phyloP scores from a whole-genome alignment of 2,888 invertebrate genomes.

The Drosophila affinis region DNA sequence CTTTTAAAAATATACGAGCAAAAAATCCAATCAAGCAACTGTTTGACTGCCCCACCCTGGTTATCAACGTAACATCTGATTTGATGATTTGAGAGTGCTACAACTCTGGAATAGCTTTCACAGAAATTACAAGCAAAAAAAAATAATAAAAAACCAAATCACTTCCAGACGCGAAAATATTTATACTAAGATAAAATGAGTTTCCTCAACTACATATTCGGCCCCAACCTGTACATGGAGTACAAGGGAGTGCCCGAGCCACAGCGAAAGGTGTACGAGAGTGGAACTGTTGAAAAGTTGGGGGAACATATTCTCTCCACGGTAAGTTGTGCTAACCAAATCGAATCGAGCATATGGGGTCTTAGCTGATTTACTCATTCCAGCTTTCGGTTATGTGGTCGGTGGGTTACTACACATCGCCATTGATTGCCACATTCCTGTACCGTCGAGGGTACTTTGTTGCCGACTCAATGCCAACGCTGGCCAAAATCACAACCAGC shows the following conservation, averaged over 20 bases:
- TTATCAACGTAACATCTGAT: constrained; percentile 25
- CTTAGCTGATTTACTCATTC: constrained; percentile 48
- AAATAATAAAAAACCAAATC: constrained; percentile 19
- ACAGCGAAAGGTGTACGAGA: constrained; percentile 87
- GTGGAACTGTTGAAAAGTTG: constrained; percentile 88
- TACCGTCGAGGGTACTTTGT: constrained; percentile 88
- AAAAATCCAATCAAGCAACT: neutral
- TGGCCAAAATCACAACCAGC: constrained; percentile 87
- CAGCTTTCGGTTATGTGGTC: constrained; percentile 88
- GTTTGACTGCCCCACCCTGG: constrained; percentile 20
- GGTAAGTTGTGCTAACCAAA: constrained; percentile 60
- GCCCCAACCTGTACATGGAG: constrained; percentile 89
- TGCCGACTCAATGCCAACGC: constrained; percentile 85
- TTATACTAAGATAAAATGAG: constrained; percentile 73
- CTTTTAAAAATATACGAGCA: neutral
- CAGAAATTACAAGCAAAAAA: constrained; percentile 42
- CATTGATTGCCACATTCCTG: constrained; percentile 89
- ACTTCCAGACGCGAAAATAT: constrained; percentile 12
- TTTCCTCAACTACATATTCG: constrained; percentile 86
- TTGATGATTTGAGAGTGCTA: constrained; percentile 24
- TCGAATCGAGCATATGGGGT: constrained; percentile 18
- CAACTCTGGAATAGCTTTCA: constrained; percentile 49
- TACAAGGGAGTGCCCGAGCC: constrained; percentile 86
- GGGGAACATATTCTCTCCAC: constrained; percentile 88
- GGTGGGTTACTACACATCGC: constrained; percentile 89